Evolutionary conservation across 2,888 invertebrate genomes (phyloP).

Genomic region (Mechanitis mazaeus): DNA sequence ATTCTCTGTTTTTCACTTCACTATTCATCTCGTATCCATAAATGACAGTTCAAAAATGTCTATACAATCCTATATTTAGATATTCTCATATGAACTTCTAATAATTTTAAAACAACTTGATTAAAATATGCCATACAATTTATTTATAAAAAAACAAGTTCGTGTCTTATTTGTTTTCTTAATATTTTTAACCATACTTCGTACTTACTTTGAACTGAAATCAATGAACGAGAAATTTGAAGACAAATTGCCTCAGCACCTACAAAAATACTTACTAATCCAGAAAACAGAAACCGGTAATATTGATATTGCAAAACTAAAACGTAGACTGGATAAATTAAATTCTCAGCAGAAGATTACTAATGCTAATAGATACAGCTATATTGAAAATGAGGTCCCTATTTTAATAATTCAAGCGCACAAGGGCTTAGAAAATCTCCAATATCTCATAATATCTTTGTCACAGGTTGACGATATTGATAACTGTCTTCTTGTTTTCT

Average conservation of each 20-base stretch:
- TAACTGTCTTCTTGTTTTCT: slow-evolving; percentile 42
- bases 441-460: slow-evolving; percentile 40
- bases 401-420: slow-evolving; percentile 39
- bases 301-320: slow-evolving; percentile 18
- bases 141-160: not conserved
- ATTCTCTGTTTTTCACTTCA: no score
- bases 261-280: slow-evolving; percentile 10
- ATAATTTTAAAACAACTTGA: no score
- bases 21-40: no score
- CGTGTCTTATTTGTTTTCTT: not conserved
- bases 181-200: not conserved
- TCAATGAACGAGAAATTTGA: not conserved
- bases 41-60: no score
- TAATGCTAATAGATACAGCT: slow-evolving; percentile 31
- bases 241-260: not conserved
- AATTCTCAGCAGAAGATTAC: slow-evolving; percentile 35
- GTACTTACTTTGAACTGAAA: not conserved
- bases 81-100: no score
- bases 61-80: no score
- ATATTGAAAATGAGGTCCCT: slow-evolving; percentile 31
- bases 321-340: slow-evolving; percentile 27
- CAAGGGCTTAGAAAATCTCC: slow-evolving; percentile 36
- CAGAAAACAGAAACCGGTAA: not conserved
- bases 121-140: no score
- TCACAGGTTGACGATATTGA: slow-evolving; percentile 39